phyloP scores from a whole-genome alignment of 2,888 invertebrate species.

The Lacanobia oleracea region DNA sequence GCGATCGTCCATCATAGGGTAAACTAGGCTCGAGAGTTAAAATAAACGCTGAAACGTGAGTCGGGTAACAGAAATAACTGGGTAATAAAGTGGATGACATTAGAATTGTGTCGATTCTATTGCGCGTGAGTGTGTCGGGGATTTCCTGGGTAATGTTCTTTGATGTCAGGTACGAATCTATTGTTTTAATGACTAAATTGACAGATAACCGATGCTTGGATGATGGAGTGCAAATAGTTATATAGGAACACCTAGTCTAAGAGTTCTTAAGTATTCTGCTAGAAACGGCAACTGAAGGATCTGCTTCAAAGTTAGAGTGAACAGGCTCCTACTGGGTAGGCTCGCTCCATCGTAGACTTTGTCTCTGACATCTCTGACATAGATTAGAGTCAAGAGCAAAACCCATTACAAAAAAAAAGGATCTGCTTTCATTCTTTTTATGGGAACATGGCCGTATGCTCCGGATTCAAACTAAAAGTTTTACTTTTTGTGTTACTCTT shows the following conservation, averaged over 20 bases:
- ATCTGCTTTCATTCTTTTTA: too few species aligned
- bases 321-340: too few species aligned
- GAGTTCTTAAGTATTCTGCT: not conserved
- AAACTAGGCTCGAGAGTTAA: conserved; percentile 62
- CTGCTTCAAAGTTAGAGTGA: too few species aligned
- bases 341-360: too few species aligned
- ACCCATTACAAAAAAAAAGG: too few species aligned
- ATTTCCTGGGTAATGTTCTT: conserved; percentile 4
- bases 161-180: not conserved
- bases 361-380: too few species aligned
- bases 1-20: conserved; percentile 61
- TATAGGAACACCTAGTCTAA: not conserved
- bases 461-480: too few species aligned
- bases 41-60: conserved; percentile 58
- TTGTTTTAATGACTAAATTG: not conserved
- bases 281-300: not conserved
- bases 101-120: conserved; percentile 34
- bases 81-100: conserved; percentile 42
- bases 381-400: too few species aligned
- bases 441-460: too few species aligned
- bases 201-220: too few species aligned
- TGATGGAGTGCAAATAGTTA: not conserved
- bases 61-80: conserved; percentile 58
- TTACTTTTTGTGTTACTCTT: too few species aligned
- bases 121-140: conserved; percentile 6